Evolutionary conservation across 2,113 vertebrate genomes (phyloP), one percentile per base, ranked within the genome.

Genomic region (Pungitius pungitius): DNA sequence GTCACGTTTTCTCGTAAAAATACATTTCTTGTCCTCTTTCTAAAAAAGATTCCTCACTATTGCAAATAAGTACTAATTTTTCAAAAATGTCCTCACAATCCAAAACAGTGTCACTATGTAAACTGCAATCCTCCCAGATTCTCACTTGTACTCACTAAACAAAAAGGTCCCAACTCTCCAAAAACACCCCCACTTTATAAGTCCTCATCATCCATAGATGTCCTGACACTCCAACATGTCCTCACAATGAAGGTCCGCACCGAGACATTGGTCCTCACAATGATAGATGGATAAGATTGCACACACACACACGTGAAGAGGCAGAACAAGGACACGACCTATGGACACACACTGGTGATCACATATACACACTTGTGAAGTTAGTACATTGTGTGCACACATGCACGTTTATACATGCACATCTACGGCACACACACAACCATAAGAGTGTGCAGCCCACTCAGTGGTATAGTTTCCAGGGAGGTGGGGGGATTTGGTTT

Each of bases 381-480:
- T 24, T 40, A 20, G 56, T 24, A 10, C 64, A 54, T 15, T 13
- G 37, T 17, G 6, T 42, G 17, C 39, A 42, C 35, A 62, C 40
- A 62, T 15, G 20, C 11, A 52, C 35, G 24, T 26, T 52, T 56
- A 51, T 6, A 10, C 56, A 69, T 20, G 11, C 66, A 54, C 55
- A 22, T n/a, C 22, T 52, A 13, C 51, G 14, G 7, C 33, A 59
- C 58, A 47, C 33, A 35, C 55, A 61, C 56, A 39, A n/a, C n/a
- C n/a, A n/a, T n/a, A n/a, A n/a, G n/a, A n/a, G n/a, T 18, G 40
- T 55, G 72, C 75, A 62, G 77, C 83, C 80, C 77, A 80, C 80
- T 85, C 63, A 68, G 49, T 73, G 8, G 61, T 83, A 73, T 66
- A 77, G 73, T 84, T 77, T 82, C 74, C 75, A 79, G 58, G 74